Evolutionary conservation across 2,888 invertebrate genomes (phyloP), one percentile per base, ranked within the genome.

Genomic region (Acanthopleura granulata): DNA sequence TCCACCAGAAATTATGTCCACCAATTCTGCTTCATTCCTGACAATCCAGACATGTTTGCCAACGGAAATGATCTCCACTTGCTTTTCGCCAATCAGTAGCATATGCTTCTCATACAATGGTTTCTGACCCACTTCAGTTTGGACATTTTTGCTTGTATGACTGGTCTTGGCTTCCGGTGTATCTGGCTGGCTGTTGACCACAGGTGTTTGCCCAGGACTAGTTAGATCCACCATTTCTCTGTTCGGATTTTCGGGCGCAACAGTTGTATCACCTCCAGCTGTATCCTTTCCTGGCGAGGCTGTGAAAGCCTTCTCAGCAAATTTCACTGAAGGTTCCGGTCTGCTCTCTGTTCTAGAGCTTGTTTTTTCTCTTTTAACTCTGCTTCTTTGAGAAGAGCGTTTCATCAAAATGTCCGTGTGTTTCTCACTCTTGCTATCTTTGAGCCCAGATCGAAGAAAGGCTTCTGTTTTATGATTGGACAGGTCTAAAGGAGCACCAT

Each of bases 31-130:
- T 72, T 87, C 87, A 78, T 87, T 86, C 72, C 86, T 79, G 11
- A 87, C 85, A 74, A 87, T 85, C 86, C 86, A 87, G 57, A 85
- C 82, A 71, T 86, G 84, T 74, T 85, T 85, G 15, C 84, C 87
- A 0, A 87, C 87, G 57, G 85, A 84, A 70, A 87, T 86, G 50
- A 87, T 87, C 77, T 87, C 87, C 27, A 86, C 79, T 74, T 86
- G 86, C 75, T 82, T 82, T 71, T 86, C 85, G 61, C 82, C 84
- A 79, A 86, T 86, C 12, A 87, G 74, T 66, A 87, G 77, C 76
- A 86, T 82, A 74, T 87, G 80, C 75, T 81, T 82, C 71, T 84
- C 83, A 76, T 87, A 87, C n/a, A 79, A 78, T 25, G 77, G 75
- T 74, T 79, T 82, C 30, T 71, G 75, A 18, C 74, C 25, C 69